A percentile compares a stretch with the other conserved stretches of the same genome.
These are phyloP conservation scores for Amblyjoppa fuscipennis DNA, from an alignment of 2,888 invertebrate species.

Conservation along the genomic window DNA sequence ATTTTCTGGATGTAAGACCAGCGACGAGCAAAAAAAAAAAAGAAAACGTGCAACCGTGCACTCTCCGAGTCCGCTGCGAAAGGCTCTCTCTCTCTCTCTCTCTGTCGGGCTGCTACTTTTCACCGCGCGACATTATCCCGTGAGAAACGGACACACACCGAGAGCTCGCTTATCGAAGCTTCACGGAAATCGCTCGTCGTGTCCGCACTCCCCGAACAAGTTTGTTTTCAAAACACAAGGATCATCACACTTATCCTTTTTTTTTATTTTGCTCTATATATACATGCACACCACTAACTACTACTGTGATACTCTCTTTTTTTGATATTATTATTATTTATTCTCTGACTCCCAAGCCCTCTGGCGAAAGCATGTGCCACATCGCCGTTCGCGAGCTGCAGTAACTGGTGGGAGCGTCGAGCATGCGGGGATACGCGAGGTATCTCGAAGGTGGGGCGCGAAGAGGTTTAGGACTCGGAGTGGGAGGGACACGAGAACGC, in stretches of 20 bases:
- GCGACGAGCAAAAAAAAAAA: not conserved
- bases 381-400: slow-evolving; percentile 50
- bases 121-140: not conserved
- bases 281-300: not conserved
- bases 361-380: slow-evolving; percentile 61
- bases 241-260: slow-evolving; percentile 15
- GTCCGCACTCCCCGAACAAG: not conserved
- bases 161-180: slow-evolving; percentile 2
- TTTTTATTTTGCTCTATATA: not conserved
- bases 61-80: not conserved
- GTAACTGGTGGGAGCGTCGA: slow-evolving; percentile 27
- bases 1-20: not conserved
- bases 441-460: slow-evolving; percentile 38
- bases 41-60: not conserved
- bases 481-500: slow-evolving; percentile 26
- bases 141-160: not conserved
- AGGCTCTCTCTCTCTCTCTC: not conserved
- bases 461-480: slow-evolving; percentile 19
- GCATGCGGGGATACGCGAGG: not conserved
- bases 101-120: not conserved
- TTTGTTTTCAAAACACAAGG: slow-evolving; percentile 54
- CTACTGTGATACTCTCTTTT: not conserved
- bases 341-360: slow-evolving; percentile 27
- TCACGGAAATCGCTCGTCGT: not conserved
- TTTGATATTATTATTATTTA: slow-evolving; percentile 8